A percentile compares a stretch with the other conserved stretches of the same genome.
Evolutionary conservation across 2,113 vertebrate genomes (phyloP).

Genomic region (Tragelaphus imberbis): DNA sequence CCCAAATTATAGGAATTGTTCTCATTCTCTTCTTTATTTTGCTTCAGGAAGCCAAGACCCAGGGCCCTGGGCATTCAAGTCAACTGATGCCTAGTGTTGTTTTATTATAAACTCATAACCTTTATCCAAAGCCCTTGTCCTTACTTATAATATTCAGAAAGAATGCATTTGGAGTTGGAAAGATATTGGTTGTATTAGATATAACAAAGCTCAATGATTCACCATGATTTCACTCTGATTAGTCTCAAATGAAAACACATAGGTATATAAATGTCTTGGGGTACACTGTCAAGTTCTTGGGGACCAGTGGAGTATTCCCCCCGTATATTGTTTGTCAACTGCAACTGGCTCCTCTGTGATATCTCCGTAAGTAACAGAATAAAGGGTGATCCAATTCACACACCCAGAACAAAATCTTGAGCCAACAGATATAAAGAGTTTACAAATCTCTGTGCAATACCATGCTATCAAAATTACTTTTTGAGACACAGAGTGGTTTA

Average conservation of each 20-base stretch:
- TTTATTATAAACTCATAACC: neutral
- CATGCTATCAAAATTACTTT: neutral
- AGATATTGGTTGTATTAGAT: neutral
- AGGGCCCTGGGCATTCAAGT: neutral
- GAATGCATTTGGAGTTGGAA: neutral
- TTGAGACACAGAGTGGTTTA: neutral
- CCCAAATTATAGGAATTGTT: neutral
- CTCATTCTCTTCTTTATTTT: neutral
- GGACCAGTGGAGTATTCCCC: neutral
- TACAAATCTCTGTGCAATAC: neutral
- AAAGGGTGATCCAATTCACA: neutral
- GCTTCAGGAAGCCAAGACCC: neutral
- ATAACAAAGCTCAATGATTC: neutral
- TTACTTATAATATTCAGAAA: neutral
- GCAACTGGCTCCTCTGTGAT: neutral
- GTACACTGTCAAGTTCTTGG: neutral
- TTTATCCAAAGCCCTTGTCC: neutral
- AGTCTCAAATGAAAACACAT: neutral
- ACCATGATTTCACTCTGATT: neutral
- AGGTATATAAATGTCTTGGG: neutral
- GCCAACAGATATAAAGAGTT: neutral
- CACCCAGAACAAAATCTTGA: neutral
- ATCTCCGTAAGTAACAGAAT: neutral
- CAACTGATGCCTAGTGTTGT: neutral
- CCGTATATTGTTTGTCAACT: neutral